phyloP scores from a whole-genome alignment of 2,888 invertebrate genomes.

The Sicus ferrugineus region DNA sequence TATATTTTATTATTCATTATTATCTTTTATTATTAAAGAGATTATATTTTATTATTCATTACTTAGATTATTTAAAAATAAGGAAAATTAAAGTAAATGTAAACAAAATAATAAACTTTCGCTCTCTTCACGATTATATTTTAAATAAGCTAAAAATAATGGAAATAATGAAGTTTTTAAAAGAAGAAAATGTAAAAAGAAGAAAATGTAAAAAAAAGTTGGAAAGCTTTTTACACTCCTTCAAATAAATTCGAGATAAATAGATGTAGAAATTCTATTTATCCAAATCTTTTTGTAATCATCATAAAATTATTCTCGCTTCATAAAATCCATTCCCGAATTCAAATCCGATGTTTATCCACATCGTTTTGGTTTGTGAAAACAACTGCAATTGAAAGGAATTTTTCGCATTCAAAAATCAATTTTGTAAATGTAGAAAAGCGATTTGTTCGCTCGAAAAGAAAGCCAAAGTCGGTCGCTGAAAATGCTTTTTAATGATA shows the following conservation, averaged over 20 bases:
- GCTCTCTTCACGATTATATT: too few relatives aligned
- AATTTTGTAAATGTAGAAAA: constrained; percentile 15
- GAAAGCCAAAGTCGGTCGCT: neutral
- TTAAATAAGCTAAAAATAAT: neutral
- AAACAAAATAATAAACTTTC: too few relatives aligned
- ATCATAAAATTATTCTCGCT: neutral
- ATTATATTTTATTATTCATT: too few relatives aligned
- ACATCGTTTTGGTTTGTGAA: neutral
- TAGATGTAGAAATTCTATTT: too few relatives aligned
- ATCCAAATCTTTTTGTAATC: neutral
- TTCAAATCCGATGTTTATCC: neutral
- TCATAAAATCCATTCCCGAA: neutral
- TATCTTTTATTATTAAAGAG: neutral
- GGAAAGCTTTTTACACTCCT: neutral
- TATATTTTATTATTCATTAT: neutral
- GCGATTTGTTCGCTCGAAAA: neutral
- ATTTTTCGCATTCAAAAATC: constrained; percentile 7
- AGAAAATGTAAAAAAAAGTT: neutral
- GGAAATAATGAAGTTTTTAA: neutral
- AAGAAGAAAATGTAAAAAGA: neutral
- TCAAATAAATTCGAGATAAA: too few relatives aligned
- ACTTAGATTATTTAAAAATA: neutral
- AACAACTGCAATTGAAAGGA: neutral
- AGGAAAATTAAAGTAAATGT: neutral
- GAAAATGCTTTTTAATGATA: constrained; percentile 14